Evolutionary conservation across 2,888 invertebrate species (phyloP), one percentile per base, ranked within the genome.

Genomic region (Mimas tiliae): DNA sequence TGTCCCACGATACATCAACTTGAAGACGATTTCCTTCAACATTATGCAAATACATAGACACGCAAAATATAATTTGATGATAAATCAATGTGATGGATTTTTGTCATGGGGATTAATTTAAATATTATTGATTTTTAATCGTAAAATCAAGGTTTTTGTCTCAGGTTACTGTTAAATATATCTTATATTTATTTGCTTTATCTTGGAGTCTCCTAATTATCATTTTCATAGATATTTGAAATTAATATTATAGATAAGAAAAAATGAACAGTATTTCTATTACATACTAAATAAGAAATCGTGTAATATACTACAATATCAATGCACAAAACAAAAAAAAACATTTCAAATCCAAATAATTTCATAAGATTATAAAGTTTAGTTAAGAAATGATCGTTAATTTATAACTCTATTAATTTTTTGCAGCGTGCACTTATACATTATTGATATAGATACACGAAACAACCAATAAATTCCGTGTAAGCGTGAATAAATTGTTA

Each of bases 371-470:
- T 8, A 4, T 8, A 9, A n/a, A 55, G 9, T 55, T 58, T 19
- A 19, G 38, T 6, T 19, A 42, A 58, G 33, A 53, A 53, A 53
- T 34, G 38, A 58, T 11, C 6, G 38, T 42, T 58, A 38, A 42
- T 42, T 65, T 74, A 80, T 76, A 73, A 69, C 70, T 72, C 64
- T 74, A 79, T 79, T 53, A 70, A 73, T 74, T 72, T 58, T 78
- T 77, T 68, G 71, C 65, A 64, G 70, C 70, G 63, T 55, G 27
- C 52, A 33, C 47, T 55, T 65, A 73, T 74, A 71, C 73, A 64
- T 70, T 70, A 74, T 72, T 65, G 71, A 74, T 76, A 65, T 34
- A 65, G 55, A 65, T 55, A 65, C 55, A 65, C n/a, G 48, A 48
- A 65, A 65, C 58, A 42, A 51, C 33, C 7, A 27, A 67, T 64